Evolutionary conservation across 2,888 invertebrate genomes (phyloP), one percentile per base, ranked within the genome.

Genomic region (Operophtera brumata): DNA sequence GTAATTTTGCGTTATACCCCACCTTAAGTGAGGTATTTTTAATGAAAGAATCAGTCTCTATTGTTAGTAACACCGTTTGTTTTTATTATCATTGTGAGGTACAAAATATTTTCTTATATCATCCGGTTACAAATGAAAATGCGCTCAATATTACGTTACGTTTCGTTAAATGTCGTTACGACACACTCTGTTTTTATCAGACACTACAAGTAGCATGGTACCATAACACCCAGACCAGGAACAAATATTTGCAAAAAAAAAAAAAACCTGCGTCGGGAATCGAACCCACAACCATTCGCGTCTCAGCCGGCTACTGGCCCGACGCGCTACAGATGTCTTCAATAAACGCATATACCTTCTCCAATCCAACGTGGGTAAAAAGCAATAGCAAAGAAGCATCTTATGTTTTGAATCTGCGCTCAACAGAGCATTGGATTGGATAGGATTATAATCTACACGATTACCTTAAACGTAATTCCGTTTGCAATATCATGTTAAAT

Each of bases 401-500:
- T 28, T 12, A 47, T 47, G 39, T 49, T 45, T 36, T n/a, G 28
- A 5, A 25, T 26, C 6, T 32, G 39, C 47, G 9, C 47, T 54
- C 43, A 35, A n/a, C 48, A 13, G 14, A 30, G 48, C 46, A 30
- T 54, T 41, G 30, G 37, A 53, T 54, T 41, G 35, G 37, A 53
- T 54, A 47, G 12, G 39, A 44, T 52, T 46, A 57, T 57, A 20
- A 4, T 4, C 41, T 28, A 25, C 48, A 48, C 45, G 32, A 39
- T 54, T 49, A 50, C 35, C 43, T 50, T 12, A 13, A 50, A 54
- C 47, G 35, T 36, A 45, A 12, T 47, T 50, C 14, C 32, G 40
- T 34, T 44, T 45, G 54, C 42, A 50, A 30, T 53, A 47, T 47
- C 56, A 40, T 46, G 50, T 49, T 52, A 42, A 47, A 55, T 46